Percentiles rank a stretch among this genome's conserved stretches.
Conservation (phyloP, 1,140 invertebrate genomes). For the Drosophila pseudoananassae region DNA sequence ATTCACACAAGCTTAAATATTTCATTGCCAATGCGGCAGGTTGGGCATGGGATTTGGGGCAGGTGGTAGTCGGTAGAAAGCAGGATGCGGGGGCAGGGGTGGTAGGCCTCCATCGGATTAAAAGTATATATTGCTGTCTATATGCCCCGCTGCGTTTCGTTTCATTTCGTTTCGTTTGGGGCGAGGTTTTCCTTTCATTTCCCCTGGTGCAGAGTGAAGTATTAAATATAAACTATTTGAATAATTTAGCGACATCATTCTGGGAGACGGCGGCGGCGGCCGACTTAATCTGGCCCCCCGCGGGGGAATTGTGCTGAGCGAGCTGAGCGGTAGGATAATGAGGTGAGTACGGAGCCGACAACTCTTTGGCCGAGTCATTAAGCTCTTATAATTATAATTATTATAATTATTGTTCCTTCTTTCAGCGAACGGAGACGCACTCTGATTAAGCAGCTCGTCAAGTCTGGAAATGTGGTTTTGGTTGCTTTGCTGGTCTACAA, state of each 20-base stretch:
- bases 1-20: conserved; percentile 36
- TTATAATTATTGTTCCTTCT: conserved; percentile 3
- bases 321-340: conserved; percentile 22
- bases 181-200: neutral
- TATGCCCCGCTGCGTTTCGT: conserved; percentile 43
- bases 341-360: conserved; percentile 31
- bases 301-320: conserved; percentile 37
- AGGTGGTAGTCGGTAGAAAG: neutral
- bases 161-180: conserved; percentile 25
- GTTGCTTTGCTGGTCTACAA: conserved; percentile 72
- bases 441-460: conserved; percentile 68
- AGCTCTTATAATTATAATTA: neutral
- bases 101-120: conserved; percentile 16
- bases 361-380: conserved; percentile 10
- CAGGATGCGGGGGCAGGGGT: neutral
- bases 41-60: conserved; percentile 18
- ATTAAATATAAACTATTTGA: conserved; percentile 52
- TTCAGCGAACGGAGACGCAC: conserved; percentile 58
- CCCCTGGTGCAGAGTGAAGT: conserved; percentile 8
- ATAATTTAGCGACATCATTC: conserved; percentile 52
- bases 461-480: conserved; percentile 74
- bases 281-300: conserved; percentile 37
- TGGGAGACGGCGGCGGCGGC: conserved; percentile 1
- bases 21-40: conserved; percentile 48
- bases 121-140: conserved; percentile 19